Evolutionary conservation across 2,113 vertebrate species (phyloP).

Genomic region (Microtus ochrogaster): DNA sequence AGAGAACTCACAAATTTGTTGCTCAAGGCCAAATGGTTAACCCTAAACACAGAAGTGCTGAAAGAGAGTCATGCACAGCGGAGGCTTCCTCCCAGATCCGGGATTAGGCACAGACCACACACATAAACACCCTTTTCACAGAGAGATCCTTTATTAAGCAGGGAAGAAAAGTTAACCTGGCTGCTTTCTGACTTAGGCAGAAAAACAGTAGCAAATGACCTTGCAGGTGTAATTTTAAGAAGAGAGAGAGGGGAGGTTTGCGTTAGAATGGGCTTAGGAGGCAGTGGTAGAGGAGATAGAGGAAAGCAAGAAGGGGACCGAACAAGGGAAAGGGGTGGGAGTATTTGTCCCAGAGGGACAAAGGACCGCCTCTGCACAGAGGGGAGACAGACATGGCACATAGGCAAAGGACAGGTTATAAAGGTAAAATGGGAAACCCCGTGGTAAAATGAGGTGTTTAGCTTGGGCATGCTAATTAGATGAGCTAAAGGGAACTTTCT

Average conservation of each 20-base stretch:
- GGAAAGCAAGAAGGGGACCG: background rate
- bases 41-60: background rate
- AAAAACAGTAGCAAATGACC: no score
- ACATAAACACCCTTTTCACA: no score
- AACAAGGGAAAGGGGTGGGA: no score
- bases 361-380: background rate
- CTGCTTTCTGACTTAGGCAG: no score
- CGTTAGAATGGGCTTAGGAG: background rate
- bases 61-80: background rate
- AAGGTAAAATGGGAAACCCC: background rate
- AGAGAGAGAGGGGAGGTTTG: no score
- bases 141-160: no score
- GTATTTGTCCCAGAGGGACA: background rate
- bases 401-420: background rate
- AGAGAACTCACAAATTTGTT: background rate
- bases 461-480: background rate
- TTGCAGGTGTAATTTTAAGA: no score
- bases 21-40: background rate
- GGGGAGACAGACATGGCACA: background rate
- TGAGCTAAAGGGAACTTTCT: background rate
- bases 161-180: no score
- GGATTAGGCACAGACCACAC: background rate
- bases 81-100: background rate
- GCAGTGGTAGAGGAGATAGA: background rate
- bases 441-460: background rate